These are phyloP conservation scores for Heliconius eleuchia DNA, from an alignment of 1,140 invertebrate genomes.

Conservation along the genomic window DNA sequence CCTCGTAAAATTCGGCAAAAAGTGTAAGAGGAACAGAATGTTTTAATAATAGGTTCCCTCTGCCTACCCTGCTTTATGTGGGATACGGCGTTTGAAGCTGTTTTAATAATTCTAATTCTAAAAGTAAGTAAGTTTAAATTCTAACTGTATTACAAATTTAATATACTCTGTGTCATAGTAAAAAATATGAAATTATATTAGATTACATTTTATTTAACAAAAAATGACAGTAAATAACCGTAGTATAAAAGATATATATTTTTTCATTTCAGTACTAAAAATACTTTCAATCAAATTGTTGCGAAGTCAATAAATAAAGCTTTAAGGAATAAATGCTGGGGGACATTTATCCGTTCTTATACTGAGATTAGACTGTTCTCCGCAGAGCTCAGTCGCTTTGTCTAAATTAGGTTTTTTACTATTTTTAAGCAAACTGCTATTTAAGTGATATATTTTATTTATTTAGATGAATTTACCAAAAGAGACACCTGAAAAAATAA, in stretches of 20 bases:
- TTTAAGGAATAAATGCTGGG: slow-evolving; percentile 18
- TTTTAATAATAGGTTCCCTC: no score
- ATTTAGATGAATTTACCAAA: not conserved
- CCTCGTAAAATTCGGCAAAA: no score
- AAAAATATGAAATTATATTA: not conserved
- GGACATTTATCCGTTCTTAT: slow-evolving; percentile 19
- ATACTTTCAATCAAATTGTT: slow-evolving; percentile 23
- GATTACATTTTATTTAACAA: not conserved
- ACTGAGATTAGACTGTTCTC: slow-evolving; percentile 14
- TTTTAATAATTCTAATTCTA: no score
- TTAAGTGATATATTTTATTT: not conserved
- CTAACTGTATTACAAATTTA: no score
- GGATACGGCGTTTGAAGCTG: no score
- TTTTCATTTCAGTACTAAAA: not conserved
- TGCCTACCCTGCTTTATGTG: no score
- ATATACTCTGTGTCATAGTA: no score
- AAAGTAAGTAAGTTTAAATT: no score
- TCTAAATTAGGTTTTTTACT: slow-evolving; percentile 17
- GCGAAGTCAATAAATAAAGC: slow-evolving; percentile 18
- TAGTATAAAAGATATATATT: not conserved
- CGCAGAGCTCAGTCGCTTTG: slow-evolving; percentile 14
- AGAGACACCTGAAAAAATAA: not conserved
- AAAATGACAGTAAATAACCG: not conserved
- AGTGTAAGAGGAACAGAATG: no score
- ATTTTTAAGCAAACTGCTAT: not conserved